A percentile compares a stretch with the other conserved stretches of the same genome.
Conservation (phyloP, 2,888 invertebrate genomes). For the Molorchus minor region DNA sequence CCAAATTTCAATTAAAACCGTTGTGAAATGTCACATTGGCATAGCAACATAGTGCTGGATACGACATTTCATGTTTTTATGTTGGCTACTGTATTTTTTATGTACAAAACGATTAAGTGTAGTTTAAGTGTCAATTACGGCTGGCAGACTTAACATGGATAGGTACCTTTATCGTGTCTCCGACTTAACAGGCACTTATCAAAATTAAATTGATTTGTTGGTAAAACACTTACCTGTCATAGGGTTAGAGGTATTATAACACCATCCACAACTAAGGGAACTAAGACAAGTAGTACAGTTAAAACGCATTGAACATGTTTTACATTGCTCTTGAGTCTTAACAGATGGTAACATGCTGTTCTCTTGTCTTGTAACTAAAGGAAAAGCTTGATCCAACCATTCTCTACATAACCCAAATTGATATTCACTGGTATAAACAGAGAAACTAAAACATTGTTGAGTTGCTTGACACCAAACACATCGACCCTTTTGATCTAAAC, state of each 20-base stretch:
- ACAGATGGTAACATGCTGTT: conserved; percentile 53
- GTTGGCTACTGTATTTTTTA: no score
- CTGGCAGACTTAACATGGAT: no score
- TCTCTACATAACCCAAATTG: conserved; percentile 92
- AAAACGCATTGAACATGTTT: conserved; percentile 77
- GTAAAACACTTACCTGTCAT: conserved; percentile 75
- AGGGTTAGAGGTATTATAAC: conserved; percentile 87
- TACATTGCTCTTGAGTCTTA: conserved; percentile 74
- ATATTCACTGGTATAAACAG: conserved; percentile 94
- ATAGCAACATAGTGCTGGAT: no score
- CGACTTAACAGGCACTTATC: no score
- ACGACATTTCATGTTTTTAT: no score
- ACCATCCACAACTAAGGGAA: conserved; percentile 94
- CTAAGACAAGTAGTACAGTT: conserved; percentile 84
- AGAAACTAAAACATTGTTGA: conserved; percentile 91
- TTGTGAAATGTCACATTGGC: no score
- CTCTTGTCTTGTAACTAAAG: conserved; percentile 59
- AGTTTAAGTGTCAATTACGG: no score
- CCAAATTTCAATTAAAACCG: no score
- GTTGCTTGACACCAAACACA: conserved; percentile 97
- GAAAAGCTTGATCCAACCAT: conserved; percentile 86
- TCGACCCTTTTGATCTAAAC: conserved; percentile 79
- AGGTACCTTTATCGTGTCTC: no score
- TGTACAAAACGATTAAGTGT: no score
- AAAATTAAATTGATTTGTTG: no score